These are phyloP conservation scores for Micrasema longulum DNA, from an alignment of 1,140 invertebrate genomes.

Conservation along the genomic window DNA sequence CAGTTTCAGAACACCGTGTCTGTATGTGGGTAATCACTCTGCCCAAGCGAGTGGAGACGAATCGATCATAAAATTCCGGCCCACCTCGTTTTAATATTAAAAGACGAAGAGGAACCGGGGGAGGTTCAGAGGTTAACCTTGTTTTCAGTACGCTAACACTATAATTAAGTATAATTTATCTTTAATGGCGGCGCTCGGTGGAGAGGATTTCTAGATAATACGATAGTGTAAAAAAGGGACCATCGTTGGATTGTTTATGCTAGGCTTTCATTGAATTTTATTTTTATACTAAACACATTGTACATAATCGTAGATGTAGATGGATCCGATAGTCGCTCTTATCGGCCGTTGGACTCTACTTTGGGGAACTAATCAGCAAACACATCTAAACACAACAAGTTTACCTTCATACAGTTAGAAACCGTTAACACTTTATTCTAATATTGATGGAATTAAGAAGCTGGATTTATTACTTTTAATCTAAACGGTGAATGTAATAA, in stretches of 20 bases:
- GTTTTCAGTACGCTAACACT: conserved; percentile 52
- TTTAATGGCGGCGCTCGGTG: conserved; percentile 45
- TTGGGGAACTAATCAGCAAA: neutral
- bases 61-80: conserved; percentile 42
- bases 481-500: no score
- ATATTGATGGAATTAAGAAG: neutral
- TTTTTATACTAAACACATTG: conserved; percentile 35
- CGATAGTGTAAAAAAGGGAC: conserved; percentile 28
- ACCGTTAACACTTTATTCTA: conserved; percentile 26
- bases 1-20: conserved; percentile 37
- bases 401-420: neutral
- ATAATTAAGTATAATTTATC: conserved; percentile 55
- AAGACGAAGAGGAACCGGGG: conserved; percentile 34
- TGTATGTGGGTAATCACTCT: conserved; percentile 26
- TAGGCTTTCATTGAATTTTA: conserved; percentile 40
- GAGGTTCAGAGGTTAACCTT: conserved; percentile 54
- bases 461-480: neutral
- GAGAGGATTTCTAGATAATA: conserved; percentile 34
- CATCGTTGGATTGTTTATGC: conserved; percentile 41
- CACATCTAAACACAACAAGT: no score
- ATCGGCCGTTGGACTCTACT: conserved; percentile 28
- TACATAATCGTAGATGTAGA: conserved; percentile 37
- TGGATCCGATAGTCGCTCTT: conserved; percentile 21
- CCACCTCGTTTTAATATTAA: conserved; percentile 49
- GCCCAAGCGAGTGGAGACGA: conserved; percentile 12